Percentiles rank a stretch among this genome's conserved stretches.
Conservation (phyloP, 1,140 invertebrate species). For the Agraylea sexmaculata region DNA sequence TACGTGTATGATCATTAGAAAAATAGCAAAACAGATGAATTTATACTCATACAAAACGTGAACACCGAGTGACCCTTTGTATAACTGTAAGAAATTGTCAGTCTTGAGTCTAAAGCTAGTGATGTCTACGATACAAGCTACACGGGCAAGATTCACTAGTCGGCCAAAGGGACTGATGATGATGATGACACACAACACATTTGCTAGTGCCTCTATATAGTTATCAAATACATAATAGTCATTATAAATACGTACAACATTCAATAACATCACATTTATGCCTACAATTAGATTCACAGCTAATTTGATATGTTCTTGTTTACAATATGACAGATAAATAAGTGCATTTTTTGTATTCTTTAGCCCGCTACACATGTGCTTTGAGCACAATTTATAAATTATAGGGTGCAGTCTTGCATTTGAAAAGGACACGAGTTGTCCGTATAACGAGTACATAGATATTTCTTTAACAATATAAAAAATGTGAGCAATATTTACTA, state of each 20-base stretch:
- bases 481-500: conserved; percentile 20
- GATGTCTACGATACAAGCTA: conserved; percentile 21
- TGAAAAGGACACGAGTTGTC: too few relatives aligned
- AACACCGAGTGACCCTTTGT: conserved; percentile 16
- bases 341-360: too few relatives aligned
- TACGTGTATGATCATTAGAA: conserved; percentile 11
- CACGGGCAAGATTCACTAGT: conserved; percentile 15
- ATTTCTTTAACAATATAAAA: conserved; percentile 13
- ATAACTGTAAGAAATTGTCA: conserved; percentile 22
- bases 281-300: conserved; percentile 15
- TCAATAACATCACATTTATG: conserved; percentile 10
- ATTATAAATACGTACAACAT: conserved; percentile 15
- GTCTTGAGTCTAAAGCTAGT: conserved; percentile 20
- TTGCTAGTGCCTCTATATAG: conserved; percentile 1
- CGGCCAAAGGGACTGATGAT: neutral
- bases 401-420: too few relatives aligned
- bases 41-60: conserved; percentile 8
- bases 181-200: conserved; percentile 3
- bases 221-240: too few relatives aligned
- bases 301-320: conserved; percentile 19
- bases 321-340: too few relatives aligned
- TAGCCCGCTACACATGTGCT: too few relatives aligned
- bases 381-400: too few relatives aligned
- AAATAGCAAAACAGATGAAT: conserved; percentile 17
- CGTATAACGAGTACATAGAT: too few relatives aligned